phyloP scores from a whole-genome alignment of 1,140 invertebrate genomes.

The Propsilocerus akamusi region DNA sequence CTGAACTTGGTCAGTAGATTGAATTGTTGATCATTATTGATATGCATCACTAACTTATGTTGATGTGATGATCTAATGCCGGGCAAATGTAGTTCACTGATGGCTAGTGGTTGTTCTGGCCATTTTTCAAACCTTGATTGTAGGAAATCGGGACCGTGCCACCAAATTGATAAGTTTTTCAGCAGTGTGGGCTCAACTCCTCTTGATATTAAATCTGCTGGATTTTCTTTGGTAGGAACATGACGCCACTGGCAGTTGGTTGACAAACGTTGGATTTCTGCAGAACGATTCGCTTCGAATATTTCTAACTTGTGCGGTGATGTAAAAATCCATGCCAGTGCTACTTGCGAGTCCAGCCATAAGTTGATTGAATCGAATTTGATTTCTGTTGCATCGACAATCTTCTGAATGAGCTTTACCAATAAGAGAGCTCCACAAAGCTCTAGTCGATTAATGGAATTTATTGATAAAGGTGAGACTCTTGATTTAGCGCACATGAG shows the following conservation, averaged over 20 bases:
- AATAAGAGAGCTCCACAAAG: conserved; percentile 25
- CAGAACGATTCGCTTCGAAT: conserved; percentile 11
- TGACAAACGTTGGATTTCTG: conserved; percentile 7
- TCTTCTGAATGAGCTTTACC: conserved; percentile 14
- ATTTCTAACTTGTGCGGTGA: conserved; percentile 6
- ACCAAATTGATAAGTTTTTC: neutral
- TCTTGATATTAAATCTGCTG: conserved; percentile 11
- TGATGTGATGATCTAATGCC: conserved; percentile 6
- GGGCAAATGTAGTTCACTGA: conserved; percentile 6
- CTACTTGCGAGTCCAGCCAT: conserved; percentile 19
- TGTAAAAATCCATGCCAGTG: conserved; percentile 14
- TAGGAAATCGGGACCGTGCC: conserved; percentile 1
- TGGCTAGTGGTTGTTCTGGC: neutral
- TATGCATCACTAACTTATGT: neutral
- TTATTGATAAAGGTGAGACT: conserved; percentile 19
- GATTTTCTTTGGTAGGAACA: conserved; percentile 10
- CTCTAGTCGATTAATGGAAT: conserved; percentile 24
- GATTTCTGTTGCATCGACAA: conserved; percentile 10
- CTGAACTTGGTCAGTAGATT: neutral
- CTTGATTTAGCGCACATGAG: conserved; percentile 19
- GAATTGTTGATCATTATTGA: neutral
- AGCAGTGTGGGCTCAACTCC: conserved; percentile 5
- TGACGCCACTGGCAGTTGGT: conserved; percentile 7
- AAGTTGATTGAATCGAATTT: too few relatives aligned
- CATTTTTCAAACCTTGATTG: too few relatives aligned